Evolutionary conservation across 2,888 invertebrate species (phyloP).

Genomic region (Drosophila barbarae): DNA sequence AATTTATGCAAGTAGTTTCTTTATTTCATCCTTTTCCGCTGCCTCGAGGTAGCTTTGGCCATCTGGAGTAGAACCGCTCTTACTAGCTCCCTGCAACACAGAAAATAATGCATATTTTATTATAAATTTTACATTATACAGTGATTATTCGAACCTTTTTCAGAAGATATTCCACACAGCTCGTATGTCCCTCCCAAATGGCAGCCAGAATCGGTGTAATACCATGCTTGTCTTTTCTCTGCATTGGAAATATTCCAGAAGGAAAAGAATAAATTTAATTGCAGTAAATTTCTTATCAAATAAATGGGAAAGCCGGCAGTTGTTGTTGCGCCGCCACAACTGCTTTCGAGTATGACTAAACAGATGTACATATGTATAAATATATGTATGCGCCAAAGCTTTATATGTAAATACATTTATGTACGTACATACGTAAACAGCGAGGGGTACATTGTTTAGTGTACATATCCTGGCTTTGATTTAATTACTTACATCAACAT

Average conservation of each 20-base stretch:
- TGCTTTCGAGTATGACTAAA: constrained; percentile 21
- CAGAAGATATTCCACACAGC: constrained; percentile 92
- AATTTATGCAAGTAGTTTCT: constrained; percentile 82
- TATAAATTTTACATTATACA: background rate
- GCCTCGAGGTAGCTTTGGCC: constrained; percentile 92
- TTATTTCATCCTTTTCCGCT: constrained; percentile 95
- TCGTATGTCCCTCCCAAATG: constrained; percentile 97
- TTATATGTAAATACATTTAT: background rate
- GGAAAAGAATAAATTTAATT: background rate
- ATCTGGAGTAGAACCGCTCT: constrained; percentile 91
- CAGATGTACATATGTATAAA: background rate
- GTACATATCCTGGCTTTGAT: too few species aligned
- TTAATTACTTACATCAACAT: constrained; percentile 90
- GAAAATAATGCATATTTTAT: too few species aligned
- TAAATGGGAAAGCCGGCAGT: constrained; percentile 12
- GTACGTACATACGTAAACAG: constrained; percentile 3
- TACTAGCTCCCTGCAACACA: constrained; percentile 86
- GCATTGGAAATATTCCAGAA: constrained; percentile 59
- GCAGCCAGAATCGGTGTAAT: constrained; percentile 96
- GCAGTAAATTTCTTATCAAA: background rate
- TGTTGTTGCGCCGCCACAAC: background rate
- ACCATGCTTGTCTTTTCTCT: constrained; percentile 96
- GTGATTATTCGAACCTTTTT: constrained; percentile 85
- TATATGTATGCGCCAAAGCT: constrained; percentile 1
- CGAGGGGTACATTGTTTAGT: background rate